Base-by-base conservation (phyloP, 2,797 vertebrate genomes). In the Tachyglossus aculeatus region DNA sequence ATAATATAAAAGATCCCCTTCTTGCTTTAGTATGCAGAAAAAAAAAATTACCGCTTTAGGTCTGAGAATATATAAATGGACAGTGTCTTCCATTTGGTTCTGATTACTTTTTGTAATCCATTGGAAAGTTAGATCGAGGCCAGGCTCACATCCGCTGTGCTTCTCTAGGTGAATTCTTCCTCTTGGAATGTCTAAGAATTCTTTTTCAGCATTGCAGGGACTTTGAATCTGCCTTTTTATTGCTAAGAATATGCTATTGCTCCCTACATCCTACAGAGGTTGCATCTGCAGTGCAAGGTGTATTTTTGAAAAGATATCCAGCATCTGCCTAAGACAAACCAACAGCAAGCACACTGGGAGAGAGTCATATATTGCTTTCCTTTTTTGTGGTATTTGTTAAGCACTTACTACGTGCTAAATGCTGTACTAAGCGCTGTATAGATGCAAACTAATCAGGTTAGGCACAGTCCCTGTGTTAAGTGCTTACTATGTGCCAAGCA, bases 31-130 rank as follows among this genome's bases (percentile, higher is more conserved):
- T 60, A 66, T 32, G 69, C 80, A 79, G 53, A 22, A 38, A 60
- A 37, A 72, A 43, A 40, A 67, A 83, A 69, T 68, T 66, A 74
- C 65, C 50, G 27, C 18, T 60, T 45, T 47, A 25, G 24, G 21
- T 60, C 63, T 76, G 56, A 71, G 80, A 78, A 86, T 78, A 78
- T 78, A 62, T 72, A 72, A 10, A 71, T 62, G 60, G 54, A 74
- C 38, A 78, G 34, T 74, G 39, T 39, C 39, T 76, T 86, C 50
- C 18, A 56, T 75, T 78, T 82, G 12, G 59, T 81, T 22, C 50
- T 84, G 40, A 56, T 81, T 65, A 48, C 19, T 89, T 86, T 80
- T 80, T 68, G 62, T 65, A 80, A 77, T 62, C 71, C 78, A 62
- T 43, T 47, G 48, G 69, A 71, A 59, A 81, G 68, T 80, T 81